Evolutionary conservation across 2,797 vertebrate species (phyloP).

Genomic region (Knipowitschia caucasica): DNA sequence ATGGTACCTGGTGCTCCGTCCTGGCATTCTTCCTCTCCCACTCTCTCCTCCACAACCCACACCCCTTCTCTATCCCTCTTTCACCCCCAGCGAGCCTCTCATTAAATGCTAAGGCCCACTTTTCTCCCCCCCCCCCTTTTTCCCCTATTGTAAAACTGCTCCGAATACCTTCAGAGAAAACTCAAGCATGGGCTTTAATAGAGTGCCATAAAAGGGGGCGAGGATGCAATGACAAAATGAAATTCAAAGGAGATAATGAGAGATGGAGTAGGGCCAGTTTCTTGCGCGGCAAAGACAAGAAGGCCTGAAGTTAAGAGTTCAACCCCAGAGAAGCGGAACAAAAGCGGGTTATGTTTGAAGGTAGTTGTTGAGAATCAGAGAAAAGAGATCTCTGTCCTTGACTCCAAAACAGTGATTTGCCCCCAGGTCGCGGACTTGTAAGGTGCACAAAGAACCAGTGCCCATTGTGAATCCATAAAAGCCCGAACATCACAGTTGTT

Average conservation of each 20-base stretch:
- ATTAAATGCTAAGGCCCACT: conserved; percentile 87
- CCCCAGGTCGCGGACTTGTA: conserved; percentile 41
- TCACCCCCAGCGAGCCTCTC: conserved; percentile 90
- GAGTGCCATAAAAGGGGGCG: conserved; percentile 41
- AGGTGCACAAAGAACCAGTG: conserved; percentile 51
- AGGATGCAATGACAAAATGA: conserved; percentile 62
- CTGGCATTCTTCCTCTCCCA: conserved; percentile 59
- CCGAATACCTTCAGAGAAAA: conserved; percentile 84
- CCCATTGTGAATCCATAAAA: conserved; percentile 36
- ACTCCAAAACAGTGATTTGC: conserved; percentile 46
- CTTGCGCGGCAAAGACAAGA: conserved; percentile 43
- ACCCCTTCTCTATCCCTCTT: conserved; percentile 62
- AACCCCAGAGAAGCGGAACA: conserved; percentile 51
- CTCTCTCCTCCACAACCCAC: conserved; percentile 53
- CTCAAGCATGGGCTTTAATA: conserved; percentile 68
- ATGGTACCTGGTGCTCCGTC: conserved; percentile 91
- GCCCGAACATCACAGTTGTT: conserved; percentile 58
- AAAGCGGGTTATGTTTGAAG: conserved; percentile 53
- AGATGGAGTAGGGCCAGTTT: conserved; percentile 55
- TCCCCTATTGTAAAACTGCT: conserved; percentile 88
- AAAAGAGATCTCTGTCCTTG: conserved; percentile 44
- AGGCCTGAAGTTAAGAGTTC: conserved; percentile 63
- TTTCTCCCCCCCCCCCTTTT: conserved; percentile 70
- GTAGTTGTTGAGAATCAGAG: conserved; percentile 56
- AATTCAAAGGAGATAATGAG: conserved; percentile 72